These are phyloP conservation scores for Gymnoscopelus braueri DNA, from an alignment of 2,797 vertebrate genomes.

Conservation along the genomic window DNA sequence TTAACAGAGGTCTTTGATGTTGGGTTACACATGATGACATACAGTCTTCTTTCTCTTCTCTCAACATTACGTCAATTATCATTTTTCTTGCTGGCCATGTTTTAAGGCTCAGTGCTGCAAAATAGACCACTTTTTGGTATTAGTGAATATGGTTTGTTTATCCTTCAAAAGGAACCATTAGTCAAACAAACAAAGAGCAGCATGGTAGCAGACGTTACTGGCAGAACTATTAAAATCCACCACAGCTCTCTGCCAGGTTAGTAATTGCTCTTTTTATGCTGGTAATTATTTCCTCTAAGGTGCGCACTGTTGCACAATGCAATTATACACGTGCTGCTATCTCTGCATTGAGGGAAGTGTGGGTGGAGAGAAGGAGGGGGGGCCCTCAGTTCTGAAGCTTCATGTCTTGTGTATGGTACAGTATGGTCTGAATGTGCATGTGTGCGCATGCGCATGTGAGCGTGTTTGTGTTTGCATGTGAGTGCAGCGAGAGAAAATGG, in stretches of 20 bases:
- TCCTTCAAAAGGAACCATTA: conserved; percentile 80
- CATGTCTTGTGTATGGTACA: conserved; percentile 24
- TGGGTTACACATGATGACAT: conserved; percentile 39
- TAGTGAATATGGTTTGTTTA: conserved; percentile 72
- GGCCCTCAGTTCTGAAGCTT: conserved; percentile 50
- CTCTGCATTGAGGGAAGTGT: conserved; percentile 65
- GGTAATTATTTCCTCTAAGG: conserved; percentile 88
- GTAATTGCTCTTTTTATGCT: conserved; percentile 88
- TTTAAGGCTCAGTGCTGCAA: conserved; percentile 55
- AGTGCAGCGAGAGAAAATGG: conserved; percentile 49
- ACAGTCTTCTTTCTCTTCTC: conserved; percentile 52
- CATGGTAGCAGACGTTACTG: conserved; percentile 71
- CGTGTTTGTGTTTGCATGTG: conserved; percentile 29
- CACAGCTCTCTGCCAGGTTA: conserved; percentile 84
- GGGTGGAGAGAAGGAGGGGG: conserved; percentile 64
- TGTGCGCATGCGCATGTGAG: conserved; percentile 5
- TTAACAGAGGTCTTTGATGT: conserved; percentile 49
- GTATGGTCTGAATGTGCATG: neutral
- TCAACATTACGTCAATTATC: conserved; percentile 46
- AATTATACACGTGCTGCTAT: conserved; percentile 84
- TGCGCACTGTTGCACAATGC: conserved; percentile 83
- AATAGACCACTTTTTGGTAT: conserved; percentile 62
- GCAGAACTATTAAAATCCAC: conserved; percentile 80
- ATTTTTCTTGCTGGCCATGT: conserved; percentile 49
- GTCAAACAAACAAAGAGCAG: conserved; percentile 81